Conservation (phyloP, 2,113 vertebrate genomes). For the Semicossyphus pulcher region DNA sequence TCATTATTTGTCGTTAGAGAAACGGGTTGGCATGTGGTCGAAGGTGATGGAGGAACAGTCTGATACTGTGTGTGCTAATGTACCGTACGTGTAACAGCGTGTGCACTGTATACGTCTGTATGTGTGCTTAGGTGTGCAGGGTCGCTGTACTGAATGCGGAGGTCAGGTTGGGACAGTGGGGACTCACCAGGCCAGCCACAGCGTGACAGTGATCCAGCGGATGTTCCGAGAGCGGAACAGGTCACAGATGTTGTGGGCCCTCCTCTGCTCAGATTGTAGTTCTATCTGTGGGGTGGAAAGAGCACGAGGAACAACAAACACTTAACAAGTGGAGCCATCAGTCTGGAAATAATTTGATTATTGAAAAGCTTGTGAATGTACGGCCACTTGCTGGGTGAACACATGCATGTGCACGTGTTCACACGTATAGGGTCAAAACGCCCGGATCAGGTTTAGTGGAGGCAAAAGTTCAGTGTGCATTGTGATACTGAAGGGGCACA, state of each 20-base stretch:
- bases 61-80: conserved; percentile 13
- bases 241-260: conserved; percentile 87
- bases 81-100: neutral
- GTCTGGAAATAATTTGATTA: conserved; percentile 19
- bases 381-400: neutral
- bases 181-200: conserved; percentile 91
- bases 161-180: conserved; percentile 51
- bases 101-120: neutral
- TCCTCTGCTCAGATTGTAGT: conserved; percentile 47
- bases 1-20: conserved; percentile 62
- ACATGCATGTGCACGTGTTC: neutral
- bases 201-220: conserved; percentile 87
- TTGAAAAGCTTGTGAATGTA: neutral
- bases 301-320: conserved; percentile 66
- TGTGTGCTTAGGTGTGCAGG: conserved; percentile 19
- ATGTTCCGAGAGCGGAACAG: conserved; percentile 88
- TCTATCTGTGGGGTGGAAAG: conserved; percentile 47
- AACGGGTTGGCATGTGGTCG: conserved; percentile 14
- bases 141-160: conserved; percentile 52
- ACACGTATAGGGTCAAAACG: neutral
- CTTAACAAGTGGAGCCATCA: conserved; percentile 14
- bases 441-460: neutral
- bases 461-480: conserved; percentile 8
- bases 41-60: neutral
- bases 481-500: no score